phyloP scores from a whole-genome alignment of 2,113 vertebrate genomes.

The Rhodinocichla rosea region DNA sequence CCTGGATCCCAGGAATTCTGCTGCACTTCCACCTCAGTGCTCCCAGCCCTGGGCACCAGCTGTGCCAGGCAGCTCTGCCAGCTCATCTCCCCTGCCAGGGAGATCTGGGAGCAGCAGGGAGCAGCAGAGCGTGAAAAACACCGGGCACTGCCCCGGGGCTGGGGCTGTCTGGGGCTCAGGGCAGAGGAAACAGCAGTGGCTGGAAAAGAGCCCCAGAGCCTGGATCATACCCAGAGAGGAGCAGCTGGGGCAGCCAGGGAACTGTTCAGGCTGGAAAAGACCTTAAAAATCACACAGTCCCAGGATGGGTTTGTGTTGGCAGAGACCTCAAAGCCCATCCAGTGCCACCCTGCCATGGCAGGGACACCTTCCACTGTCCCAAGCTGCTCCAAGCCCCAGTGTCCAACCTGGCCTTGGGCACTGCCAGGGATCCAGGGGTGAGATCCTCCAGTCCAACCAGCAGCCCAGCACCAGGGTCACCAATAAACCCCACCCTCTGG shows the following conservation, averaged over 20 bases:
- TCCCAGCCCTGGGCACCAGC: neutral
- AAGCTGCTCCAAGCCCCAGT: neutral
- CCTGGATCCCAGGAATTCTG: neutral
- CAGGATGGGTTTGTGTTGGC: neutral
- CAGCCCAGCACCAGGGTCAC: neutral
- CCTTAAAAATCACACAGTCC: neutral
- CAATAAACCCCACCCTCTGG: no score
- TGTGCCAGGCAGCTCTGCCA: neutral
- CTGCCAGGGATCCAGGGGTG: rapidly evolving
- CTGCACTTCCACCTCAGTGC: rapidly evolving
- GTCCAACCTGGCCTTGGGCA: neutral
- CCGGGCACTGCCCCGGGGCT: neutral
- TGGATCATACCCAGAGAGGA: no score
- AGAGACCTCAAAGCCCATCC: neutral
- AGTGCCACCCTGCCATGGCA: neutral
- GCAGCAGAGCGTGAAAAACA: neutral
- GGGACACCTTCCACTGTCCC: neutral
- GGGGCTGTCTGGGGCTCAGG: neutral
- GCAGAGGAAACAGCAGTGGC: neutral
- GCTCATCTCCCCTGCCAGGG: neutral
- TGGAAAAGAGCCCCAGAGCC: neutral
- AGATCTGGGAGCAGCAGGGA: neutral
- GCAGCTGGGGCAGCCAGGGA: neutral
- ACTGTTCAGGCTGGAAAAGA: neutral
- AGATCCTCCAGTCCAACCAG: neutral